Evolutionary conservation across 2,113 vertebrate genomes (phyloP).

Genomic region (rat (Rattus norvegicus)): GRCr8 NC_086038.1:4843501-4844000

Average conservation of each 20-base stretch:
- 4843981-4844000: background rate
- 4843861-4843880: background rate
- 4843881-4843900: background rate
- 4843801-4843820: background rate
- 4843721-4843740: too few species aligned
- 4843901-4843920: background rate
- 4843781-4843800: background rate
- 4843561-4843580: too few species aligned
- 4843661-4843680: background rate
- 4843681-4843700: background rate
- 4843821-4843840: background rate
- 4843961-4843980: background rate
- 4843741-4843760: rapidly evolving
- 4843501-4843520: too few species aligned
- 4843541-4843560: too few species aligned
- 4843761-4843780: background rate
- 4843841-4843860: background rate
- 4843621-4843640: background rate
- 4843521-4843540: too few species aligned
- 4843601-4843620: background rate
- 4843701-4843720: too few species aligned
- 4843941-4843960: background rate
- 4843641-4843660: background rate
- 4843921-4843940: background rate
- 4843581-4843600: too few species aligned